These are phyloP conservation scores for Lasius fuliginosus DNA, from an alignment of 2,888 invertebrate species.

Conservation along the genomic window DNA sequence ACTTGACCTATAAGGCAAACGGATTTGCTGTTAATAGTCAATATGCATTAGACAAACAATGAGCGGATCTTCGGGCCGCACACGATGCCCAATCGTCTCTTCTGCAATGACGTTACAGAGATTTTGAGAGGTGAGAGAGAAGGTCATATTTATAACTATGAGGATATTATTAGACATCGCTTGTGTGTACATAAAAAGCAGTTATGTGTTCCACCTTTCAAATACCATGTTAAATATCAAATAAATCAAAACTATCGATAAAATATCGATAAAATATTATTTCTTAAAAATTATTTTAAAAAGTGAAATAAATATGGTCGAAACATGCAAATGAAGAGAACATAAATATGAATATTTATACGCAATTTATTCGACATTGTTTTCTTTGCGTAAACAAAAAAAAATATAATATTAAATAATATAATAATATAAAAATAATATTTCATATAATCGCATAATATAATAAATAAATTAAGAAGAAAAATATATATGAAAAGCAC, in stretches of 20 bases:
- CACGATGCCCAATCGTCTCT: constrained; percentile 61
- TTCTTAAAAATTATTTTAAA: not conserved
- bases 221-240: not conserved
- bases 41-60: constrained; percentile 79
- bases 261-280: constrained; percentile 1
- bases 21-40: constrained; percentile 80
- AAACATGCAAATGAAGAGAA: not conserved
- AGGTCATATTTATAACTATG: constrained; percentile 15
- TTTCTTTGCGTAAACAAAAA: not conserved
- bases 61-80: constrained; percentile 75
- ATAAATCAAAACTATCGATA: not conserved
- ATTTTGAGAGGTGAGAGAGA: constrained; percentile 39
- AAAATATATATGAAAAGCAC: not conserved
- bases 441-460: not conserved
- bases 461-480: not conserved
- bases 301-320: not conserved
- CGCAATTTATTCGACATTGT: not conserved
- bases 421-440: not conserved
- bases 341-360: not conserved
- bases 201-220: not conserved
- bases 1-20: constrained; percentile 77
- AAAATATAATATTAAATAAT: not conserved
- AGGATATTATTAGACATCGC: not conserved
- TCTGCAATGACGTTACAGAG: constrained; percentile 49
- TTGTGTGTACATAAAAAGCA: not conserved